Conservation (phyloP, 2,113 vertebrate species). For the Lycaon pictus region DNA sequence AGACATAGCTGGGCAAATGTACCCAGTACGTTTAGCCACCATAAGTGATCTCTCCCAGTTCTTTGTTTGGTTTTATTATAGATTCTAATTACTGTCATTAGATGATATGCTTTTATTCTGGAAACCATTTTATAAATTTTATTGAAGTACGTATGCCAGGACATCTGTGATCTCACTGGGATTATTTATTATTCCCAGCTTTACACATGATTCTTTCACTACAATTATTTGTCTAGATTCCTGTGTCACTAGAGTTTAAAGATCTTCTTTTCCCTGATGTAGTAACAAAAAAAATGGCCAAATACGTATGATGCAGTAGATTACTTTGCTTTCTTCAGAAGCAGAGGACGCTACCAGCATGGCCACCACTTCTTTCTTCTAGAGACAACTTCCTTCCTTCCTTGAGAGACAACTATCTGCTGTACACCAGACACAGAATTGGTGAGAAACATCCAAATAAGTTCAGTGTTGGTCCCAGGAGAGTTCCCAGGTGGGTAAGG, state of each 20-base stretch:
- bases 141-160: slow-evolving; percentile 49
- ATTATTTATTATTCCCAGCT: slow-evolving; percentile 65
- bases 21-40: slow-evolving; percentile 33
- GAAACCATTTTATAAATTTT: slow-evolving; percentile 60
- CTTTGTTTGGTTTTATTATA: slow-evolving; percentile 62
- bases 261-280: not conserved
- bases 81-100: slow-evolving; percentile 53
- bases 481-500: not conserved
- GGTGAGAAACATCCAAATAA: not conserved
- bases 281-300: not conserved
- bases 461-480: not conserved
- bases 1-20: slow-evolving; percentile 49
- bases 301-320: not conserved
- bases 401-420: not conserved
- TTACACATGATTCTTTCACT: slow-evolving; percentile 52
- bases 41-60: slow-evolving; percentile 34
- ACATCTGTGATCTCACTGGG: slow-evolving; percentile 69
- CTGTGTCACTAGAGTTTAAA: slow-evolving; percentile 37
- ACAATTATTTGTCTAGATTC: slow-evolving; percentile 50
- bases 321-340: not conserved
- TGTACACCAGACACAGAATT: not conserved
- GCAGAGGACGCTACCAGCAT: not conserved
- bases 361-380: no score
- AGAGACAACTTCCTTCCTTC: not conserved
- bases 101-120: slow-evolving; percentile 57